Conservation (phyloP, 2,888 invertebrate species). For the Drosophila suboccidentalis region DNA sequence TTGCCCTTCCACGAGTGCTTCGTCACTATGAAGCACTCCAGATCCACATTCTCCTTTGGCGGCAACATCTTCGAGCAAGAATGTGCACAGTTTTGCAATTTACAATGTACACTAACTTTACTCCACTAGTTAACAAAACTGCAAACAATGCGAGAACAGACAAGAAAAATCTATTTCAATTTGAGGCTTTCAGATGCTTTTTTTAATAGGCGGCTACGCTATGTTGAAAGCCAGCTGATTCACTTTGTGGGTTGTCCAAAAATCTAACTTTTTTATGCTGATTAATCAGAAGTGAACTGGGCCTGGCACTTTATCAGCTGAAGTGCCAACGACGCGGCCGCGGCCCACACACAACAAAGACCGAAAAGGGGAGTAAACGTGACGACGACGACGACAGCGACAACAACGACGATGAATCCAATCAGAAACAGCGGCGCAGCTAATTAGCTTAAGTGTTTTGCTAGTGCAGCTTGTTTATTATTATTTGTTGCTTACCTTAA, state of each 20-base stretch:
- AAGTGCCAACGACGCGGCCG: constrained; percentile 34
- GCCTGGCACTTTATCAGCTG: constrained; percentile 61
- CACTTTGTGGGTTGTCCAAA: constrained; percentile 10
- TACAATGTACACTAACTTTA: constrained; percentile 38
- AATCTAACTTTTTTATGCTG: constrained; percentile 46
- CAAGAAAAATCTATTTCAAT: constrained; percentile 5
- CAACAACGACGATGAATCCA: constrained; percentile 34
- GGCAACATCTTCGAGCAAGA: constrained; percentile 73
- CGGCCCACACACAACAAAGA: constrained; percentile 61
- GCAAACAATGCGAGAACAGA: constrained; percentile 1
- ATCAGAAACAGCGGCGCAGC: constrained; percentile 53
- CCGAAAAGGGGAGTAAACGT: constrained; percentile 74
- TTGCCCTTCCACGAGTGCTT: constrained; percentile 99
- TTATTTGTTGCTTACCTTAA: constrained; percentile 53
- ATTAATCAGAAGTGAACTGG: constrained; percentile 54
- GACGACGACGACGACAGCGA: constrained; percentile 44
- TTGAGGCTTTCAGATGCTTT: neutral
- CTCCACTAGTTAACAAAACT: constrained; percentile 53
- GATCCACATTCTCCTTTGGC: constrained; percentile 95
- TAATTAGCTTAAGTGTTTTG: constrained; percentile 51
- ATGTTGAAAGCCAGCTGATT: constrained; percentile 8
- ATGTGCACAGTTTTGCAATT: constrained; percentile 22
- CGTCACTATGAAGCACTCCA: constrained; percentile 98
- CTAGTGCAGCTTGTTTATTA: neutral
- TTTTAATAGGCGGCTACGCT: constrained; percentile 7